Evolutionary conservation across 2,797 vertebrate genomes (phyloP).

Genomic region (Karalla daura): DNA sequence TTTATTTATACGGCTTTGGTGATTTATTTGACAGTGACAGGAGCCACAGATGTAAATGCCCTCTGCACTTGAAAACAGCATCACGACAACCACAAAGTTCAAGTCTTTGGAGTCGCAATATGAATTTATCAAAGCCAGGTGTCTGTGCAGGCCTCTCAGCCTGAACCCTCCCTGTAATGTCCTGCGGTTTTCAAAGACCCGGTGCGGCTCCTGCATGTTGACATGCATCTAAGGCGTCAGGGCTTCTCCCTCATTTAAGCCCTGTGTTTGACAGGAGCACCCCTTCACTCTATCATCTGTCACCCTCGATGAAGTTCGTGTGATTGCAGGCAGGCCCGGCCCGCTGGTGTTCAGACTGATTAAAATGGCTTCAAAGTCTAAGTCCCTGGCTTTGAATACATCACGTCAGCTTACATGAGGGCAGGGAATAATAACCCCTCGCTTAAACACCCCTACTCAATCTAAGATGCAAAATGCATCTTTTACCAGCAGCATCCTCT

Average conservation of each 20-base stretch:
- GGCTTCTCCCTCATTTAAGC: conserved; percentile 39
- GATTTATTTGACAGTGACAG: too few species aligned
- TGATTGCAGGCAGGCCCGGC: conserved; percentile 15
- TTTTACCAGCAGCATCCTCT: conserved; percentile 21
- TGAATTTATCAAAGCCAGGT: conserved; percentile 42
- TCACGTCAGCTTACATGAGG: conserved; percentile 40
- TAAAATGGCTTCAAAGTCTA: conserved; percentile 56
- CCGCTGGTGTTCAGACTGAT: conserved; percentile 39
- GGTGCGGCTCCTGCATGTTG: conserved; percentile 15
- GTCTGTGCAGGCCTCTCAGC: not conserved
- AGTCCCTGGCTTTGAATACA: conserved; percentile 39
- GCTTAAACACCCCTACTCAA: conserved; percentile 28
- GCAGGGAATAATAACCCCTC: conserved; percentile 28
- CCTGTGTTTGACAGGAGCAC: conserved; percentile 31
- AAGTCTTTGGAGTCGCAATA: not conserved
- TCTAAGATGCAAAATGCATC: conserved; percentile 32
- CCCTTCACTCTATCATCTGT: conserved; percentile 47
- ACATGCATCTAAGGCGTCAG: conserved; percentile 6
- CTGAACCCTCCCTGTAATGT: not conserved
- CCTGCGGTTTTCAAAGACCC: conserved; percentile 21
- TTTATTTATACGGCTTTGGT: too few species aligned
- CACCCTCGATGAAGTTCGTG: conserved; percentile 35
- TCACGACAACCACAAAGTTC: conserved; percentile 27
- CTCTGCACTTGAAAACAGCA: conserved; percentile 29
- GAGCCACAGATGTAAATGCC: conserved; percentile 40